Evolutionary conservation across 2,888 invertebrate species (phyloP).

Genomic region (Dioctria linearis): DNA sequence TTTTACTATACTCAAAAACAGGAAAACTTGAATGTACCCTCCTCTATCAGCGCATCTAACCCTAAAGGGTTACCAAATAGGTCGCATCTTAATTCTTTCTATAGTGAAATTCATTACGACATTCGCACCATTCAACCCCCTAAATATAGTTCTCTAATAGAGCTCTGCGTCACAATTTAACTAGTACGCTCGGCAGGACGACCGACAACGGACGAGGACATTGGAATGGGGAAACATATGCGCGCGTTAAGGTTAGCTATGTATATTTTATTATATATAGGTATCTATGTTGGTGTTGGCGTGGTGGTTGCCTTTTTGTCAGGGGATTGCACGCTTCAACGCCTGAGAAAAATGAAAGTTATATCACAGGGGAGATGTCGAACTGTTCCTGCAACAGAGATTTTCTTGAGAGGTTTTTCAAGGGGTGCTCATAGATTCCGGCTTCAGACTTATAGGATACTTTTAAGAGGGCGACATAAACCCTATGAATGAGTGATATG

Average conservation of each 20-base stretch:
- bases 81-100: slow-evolving; percentile 51
- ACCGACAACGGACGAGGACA: too few species aligned
- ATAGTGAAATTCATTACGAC: slow-evolving; percentile 52
- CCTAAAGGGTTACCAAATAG: slow-evolving; percentile 41
- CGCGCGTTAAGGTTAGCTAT: slow-evolving; percentile 12
- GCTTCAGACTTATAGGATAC: background rate
- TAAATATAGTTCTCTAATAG: slow-evolving; percentile 35
- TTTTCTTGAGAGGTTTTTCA: slow-evolving; percentile 33
- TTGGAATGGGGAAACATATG: slow-evolving; percentile 27
- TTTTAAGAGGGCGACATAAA: slow-evolving; percentile 37
- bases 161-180: slow-evolving; percentile 11
- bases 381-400: slow-evolving; percentile 39
- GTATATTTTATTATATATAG: background rate
- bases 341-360: slow-evolving; percentile 67
- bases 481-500: slow-evolving; percentile 50
- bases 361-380: slow-evolving; percentile 48
- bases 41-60: slow-evolving; percentile 28
- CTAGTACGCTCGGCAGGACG: background rate
- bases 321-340: slow-evolving; percentile 69
- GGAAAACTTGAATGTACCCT: background rate
- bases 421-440: slow-evolving; percentile 23
- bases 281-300: background rate
- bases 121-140: slow-evolving; percentile 48
- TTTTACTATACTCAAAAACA: slow-evolving; percentile 6
- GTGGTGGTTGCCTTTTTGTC: slow-evolving; percentile 51